Conservation (phyloP, 2,113 vertebrate species). For the Chaetodon auriga region DNA sequence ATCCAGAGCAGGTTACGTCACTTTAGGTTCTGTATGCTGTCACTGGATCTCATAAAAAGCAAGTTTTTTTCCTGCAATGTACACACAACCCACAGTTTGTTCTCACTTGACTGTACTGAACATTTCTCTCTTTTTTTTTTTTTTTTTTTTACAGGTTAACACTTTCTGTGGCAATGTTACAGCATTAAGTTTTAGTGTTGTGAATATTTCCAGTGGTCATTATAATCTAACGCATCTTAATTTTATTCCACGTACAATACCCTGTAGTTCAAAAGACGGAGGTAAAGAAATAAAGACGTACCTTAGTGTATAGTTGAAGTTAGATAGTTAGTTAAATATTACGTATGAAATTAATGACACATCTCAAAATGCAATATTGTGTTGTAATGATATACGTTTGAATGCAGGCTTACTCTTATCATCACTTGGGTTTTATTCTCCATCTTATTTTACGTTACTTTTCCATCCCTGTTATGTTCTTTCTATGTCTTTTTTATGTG, state of each 20-base stretch:
- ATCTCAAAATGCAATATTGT: background rate
- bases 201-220: too few species aligned
- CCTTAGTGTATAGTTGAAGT: background rate
- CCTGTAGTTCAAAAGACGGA: background rate
- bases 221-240: background rate
- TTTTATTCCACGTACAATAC: background rate
- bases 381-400: background rate
- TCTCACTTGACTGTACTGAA: background rate
- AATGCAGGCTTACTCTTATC: too few species aligned
- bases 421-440: too few species aligned
- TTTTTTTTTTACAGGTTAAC: background rate
- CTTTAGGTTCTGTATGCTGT: background rate
- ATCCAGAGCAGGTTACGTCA: background rate
- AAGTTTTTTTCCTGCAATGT: background rate
- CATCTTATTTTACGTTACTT: too few species aligned
- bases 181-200: background rate
- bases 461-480: too few species aligned
- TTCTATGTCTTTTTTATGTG: too few species aligned
- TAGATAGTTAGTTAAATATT: too few species aligned
- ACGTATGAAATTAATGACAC: background rate
- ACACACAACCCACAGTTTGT: constrained; percentile 2
- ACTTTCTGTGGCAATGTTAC: background rate
- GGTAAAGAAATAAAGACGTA: background rate
- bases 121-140: background rate
- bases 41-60: background rate